Conservation (phyloP, 2,797 vertebrate species). For the Pempheris klunzingeri region DNA sequence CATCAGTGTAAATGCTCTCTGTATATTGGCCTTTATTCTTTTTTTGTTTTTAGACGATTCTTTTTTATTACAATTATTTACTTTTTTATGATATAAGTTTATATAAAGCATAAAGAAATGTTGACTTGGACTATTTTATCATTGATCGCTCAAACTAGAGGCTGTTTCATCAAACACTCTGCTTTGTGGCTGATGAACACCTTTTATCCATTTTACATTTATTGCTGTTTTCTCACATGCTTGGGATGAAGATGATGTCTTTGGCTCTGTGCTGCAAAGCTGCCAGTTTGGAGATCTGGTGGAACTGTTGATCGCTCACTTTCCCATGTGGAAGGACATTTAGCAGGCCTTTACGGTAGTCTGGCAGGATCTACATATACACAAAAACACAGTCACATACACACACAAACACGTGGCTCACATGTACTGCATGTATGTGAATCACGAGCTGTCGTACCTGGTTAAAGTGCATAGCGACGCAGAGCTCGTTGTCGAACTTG, state of each 20-base stretch:
- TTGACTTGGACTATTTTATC: neutral
- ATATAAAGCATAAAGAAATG: neutral
- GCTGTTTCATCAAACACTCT: neutral
- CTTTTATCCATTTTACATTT: neutral
- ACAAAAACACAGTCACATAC: conserved; percentile 28
- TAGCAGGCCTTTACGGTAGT: conserved; percentile 94
- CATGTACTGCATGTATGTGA: neutral
- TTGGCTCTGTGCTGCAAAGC: conserved; percentile 94
- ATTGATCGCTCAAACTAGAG: neutral
- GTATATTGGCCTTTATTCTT: neutral
- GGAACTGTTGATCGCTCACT: conserved; percentile 91
- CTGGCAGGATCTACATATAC: conserved; percentile 88
- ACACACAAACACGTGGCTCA: neutral
- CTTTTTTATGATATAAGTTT: no score
- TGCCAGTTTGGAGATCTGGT: conserved; percentile 93
- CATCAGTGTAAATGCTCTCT: neutral
- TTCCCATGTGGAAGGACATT: conserved; percentile 85
- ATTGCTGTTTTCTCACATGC: conserved; percentile 82
- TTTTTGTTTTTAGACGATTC: neutral
- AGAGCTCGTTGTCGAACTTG: conserved; percentile 95
- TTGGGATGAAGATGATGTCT: conserved; percentile 90
- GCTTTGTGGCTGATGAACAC: neutral
- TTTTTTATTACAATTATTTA: neutral
- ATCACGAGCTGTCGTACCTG: conserved; percentile 83
- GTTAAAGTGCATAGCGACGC: conserved; percentile 94